Conservation (phyloP, 2,113 vertebrate genomes). For the Istiophorus platypterus region DNA sequence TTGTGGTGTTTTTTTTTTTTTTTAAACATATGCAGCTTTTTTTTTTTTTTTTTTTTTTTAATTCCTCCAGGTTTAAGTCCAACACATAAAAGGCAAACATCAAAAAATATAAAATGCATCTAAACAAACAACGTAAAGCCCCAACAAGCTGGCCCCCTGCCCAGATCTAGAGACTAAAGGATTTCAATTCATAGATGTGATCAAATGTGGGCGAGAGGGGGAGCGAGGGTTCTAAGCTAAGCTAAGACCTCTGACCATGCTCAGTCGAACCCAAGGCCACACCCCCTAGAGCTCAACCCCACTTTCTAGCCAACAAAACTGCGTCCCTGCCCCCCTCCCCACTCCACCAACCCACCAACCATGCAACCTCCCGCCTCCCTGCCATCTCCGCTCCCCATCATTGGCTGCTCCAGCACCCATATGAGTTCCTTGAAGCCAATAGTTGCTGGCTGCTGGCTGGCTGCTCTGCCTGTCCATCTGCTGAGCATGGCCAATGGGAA, state of each 20-base stretch:
- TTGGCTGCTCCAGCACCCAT: constrained; percentile 71
- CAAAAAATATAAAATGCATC: constrained; percentile 3
- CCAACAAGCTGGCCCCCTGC: constrained; percentile 15
- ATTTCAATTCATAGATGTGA: constrained; percentile 61
- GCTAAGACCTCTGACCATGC: constrained; percentile 73
- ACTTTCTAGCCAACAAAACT: constrained; percentile 75
- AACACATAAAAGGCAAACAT: not conserved
- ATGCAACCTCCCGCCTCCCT: constrained; percentile 64
- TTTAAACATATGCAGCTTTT: not conserved
- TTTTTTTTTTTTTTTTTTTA: not conserved
- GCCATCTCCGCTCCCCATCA: constrained; percentile 53
- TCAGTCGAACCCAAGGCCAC: constrained; percentile 63
- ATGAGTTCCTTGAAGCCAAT: constrained; percentile 59
- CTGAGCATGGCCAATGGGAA: constrained; percentile 70
- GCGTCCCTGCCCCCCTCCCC: constrained; percentile 50
- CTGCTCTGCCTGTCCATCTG: constrained; percentile 56
- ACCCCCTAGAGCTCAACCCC: constrained; percentile 77
- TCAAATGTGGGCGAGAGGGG: constrained; percentile 55
- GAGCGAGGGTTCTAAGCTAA: constrained; percentile 50
- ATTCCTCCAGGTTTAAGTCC: not conserved
- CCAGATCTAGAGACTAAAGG: constrained; percentile 36
- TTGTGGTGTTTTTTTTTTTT: too few species aligned
- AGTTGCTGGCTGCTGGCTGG: constrained; percentile 60
- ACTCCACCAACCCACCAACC: constrained; percentile 70
- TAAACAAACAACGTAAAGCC: constrained; percentile 6